Percentiles rank a stretch among this genome's conserved stretches.
Conservation (phyloP, 2,797 vertebrate genomes). For the Phrynocephalus forsythii region DNA sequence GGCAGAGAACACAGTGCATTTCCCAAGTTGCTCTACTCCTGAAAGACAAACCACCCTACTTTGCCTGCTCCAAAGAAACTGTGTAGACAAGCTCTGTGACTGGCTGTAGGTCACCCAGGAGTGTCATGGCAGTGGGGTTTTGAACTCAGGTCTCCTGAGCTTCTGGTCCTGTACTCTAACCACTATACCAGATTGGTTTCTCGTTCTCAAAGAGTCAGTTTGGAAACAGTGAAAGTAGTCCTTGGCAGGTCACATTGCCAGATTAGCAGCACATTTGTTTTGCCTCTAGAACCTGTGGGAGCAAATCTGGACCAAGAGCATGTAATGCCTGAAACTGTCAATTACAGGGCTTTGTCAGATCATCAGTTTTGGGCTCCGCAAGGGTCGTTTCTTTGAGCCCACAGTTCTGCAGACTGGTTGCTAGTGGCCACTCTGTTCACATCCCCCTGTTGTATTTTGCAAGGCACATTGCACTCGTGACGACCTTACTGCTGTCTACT, state of each 20-base stretch:
- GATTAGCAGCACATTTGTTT: too few relatives aligned
- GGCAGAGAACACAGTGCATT: constrained; percentile 11
- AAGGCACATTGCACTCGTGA: neutral
- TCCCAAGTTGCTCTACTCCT: constrained; percentile 35
- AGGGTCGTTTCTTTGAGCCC: neutral
- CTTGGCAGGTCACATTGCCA: neutral
- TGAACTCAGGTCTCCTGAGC: neutral
- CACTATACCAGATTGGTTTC: neutral
- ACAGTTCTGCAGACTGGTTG: neutral
- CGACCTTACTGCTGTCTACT: neutral
- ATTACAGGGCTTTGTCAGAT: neutral
- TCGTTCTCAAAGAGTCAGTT: neutral
- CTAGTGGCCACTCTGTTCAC: neutral
- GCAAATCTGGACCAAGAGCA: neutral
- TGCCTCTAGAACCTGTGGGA: neutral
- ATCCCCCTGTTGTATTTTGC: neutral
- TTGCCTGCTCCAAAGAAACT: neutral
- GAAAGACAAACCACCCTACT: neutral
- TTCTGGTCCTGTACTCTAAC: too few relatives aligned
- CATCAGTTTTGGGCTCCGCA: neutral
- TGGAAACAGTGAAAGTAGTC: neutral
- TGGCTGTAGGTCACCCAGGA: too few relatives aligned
- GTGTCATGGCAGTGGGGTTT: neutral
- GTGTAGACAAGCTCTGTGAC: too few relatives aligned
- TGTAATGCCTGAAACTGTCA: too few relatives aligned